Percentiles rank a stretch among this genome's conserved stretches.
phyloP scores from a whole-genome alignment of 2,797 vertebrate species.

The Pseudopleuronectes americanus region DNA sequence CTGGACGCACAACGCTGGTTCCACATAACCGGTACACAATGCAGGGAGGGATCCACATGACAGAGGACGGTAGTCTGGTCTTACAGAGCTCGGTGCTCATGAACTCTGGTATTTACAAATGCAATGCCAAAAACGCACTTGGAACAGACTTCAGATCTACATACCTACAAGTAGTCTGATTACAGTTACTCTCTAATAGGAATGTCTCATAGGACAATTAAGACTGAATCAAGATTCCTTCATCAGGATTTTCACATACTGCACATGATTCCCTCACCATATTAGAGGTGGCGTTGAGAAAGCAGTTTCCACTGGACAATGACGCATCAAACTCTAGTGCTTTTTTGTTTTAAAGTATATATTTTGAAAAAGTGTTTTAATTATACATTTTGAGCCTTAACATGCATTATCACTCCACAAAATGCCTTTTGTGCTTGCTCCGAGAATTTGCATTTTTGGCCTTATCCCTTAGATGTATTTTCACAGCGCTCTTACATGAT shows the following conservation, averaged over 20 bases:
- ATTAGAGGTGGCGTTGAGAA: conserved; percentile 9
- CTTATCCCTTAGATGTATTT: background rate
- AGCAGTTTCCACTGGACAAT: conserved; percentile 19
- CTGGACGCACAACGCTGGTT: conserved; percentile 84
- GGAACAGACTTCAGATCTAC: conserved; percentile 88
- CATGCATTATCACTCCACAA: conserved; percentile 2
- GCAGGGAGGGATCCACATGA: conserved; percentile 83
- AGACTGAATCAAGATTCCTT: conserved; percentile 7
- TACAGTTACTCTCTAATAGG: background rate
- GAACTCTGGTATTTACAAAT: conserved; percentile 88
- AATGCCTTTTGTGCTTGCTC: too few species aligned
- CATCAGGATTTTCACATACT: conserved; percentile 19
- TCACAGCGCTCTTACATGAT: background rate
- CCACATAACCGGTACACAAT: conserved; percentile 78
- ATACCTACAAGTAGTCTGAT: conserved; percentile 83
- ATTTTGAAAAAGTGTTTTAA: background rate
- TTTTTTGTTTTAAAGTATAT: conserved; percentile 6
- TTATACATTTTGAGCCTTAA: background rate
- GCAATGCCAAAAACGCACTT: conserved; percentile 85
- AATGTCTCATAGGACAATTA: conserved; percentile 21
- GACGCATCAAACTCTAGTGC: background rate
- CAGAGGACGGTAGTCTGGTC: conserved; percentile 82
- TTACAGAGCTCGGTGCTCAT: conserved; percentile 82
- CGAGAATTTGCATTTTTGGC: background rate
- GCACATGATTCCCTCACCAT: background rate